Percentiles rank a stretch among this genome's conserved stretches.
Evolutionary conservation across 2,113 vertebrate species (phyloP).

Genomic region (Percopsis transmontana): DNA sequence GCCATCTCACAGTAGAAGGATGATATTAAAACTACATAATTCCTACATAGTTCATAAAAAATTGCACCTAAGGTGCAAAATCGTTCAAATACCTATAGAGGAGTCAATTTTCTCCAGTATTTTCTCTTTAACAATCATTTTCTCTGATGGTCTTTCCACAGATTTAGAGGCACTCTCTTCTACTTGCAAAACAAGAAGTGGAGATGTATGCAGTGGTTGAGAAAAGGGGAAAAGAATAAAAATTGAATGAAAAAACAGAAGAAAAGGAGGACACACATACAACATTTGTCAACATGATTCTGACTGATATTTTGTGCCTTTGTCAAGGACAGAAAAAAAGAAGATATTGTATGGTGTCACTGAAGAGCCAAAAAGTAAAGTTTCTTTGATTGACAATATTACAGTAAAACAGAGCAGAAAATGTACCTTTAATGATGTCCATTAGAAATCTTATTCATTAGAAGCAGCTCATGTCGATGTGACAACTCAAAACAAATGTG

Average conservation of each 20-base stretch:
- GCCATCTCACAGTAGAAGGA: not conserved
- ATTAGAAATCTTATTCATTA: not conserved
- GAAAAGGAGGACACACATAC: slow-evolving; percentile 1
- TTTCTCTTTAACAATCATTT: slow-evolving; percentile 75
- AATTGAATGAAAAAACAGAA: not conserved
- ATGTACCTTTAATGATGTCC: not conserved
- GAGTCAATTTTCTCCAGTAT: slow-evolving; percentile 84
- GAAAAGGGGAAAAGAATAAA: slow-evolving; percentile 14
- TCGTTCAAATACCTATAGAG: slow-evolving; percentile 79
- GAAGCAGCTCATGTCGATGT: not conserved
- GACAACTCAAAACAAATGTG: slow-evolving; percentile 34
- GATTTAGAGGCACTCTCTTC: slow-evolving; percentile 83
- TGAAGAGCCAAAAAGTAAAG: too few relatives aligned
- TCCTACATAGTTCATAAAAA: not conserved
- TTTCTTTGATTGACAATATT: not conserved
- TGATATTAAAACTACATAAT: not conserved
- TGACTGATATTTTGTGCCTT: not conserved
- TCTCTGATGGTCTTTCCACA: slow-evolving; percentile 79
- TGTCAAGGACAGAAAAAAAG: not conserved
- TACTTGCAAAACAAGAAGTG: slow-evolving; percentile 56
- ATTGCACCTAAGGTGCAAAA: not conserved
- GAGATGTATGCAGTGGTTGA: slow-evolving; percentile 23
- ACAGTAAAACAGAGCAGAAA: not conserved
- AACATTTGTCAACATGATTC: not conserved
- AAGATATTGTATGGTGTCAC: too few relatives aligned